Evolutionary conservation across 2,797 vertebrate genomes (phyloP), one percentile per base, ranked within the genome.

Genomic region (Pachyuromys duprasi): DNA sequence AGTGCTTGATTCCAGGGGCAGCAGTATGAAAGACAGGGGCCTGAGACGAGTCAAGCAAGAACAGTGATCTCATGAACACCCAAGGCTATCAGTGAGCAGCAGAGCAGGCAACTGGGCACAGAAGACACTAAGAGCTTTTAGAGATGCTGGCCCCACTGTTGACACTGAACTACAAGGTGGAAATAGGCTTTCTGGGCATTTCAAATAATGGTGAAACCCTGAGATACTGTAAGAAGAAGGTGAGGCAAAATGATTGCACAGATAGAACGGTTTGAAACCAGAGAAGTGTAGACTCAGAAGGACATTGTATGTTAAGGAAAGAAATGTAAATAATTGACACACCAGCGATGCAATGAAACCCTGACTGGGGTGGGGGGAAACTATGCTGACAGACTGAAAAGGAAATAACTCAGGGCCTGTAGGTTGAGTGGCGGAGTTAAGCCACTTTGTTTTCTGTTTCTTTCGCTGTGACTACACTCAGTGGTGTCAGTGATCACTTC

Each of bases 1-100:
- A 3, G 14, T 4, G 3, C 55, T 42, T 0, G 0, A n/a, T 2
- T 1, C 15, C 0, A 0, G 3, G 5, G 42, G n/a, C 28, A 9
- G 39, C 33, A 5, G 0, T 1, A 45, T n/a, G 33, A 42, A 67
- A 79, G 82, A n/a, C 1, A 0, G 5, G 12, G n/a, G 15, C 45
- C 20, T 9, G 6, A 33, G 8, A 14, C 26, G 31, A 78, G 11
- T 57, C 57, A 69, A 26, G 5, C 26, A 63, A 53, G 67, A n/a
- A n/a, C 4, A n/a, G 22, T 2, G 45, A 6, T 14, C 15, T 5
- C 8, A 0, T 0, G 9, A 39, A 12, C 8, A n/a, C 26, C 20
- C 9, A 14, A 8, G 12, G 1, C 81, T 55, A 28, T 60, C 9
- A 13, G 36, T 57, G 45, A 81, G n/a, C 36, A 78, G 36, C 22